Percentiles rank a stretch among this genome's conserved stretches.
phyloP scores from a whole-genome alignment of 2,113 vertebrate species.

The Hipposideros armiger region DNA sequence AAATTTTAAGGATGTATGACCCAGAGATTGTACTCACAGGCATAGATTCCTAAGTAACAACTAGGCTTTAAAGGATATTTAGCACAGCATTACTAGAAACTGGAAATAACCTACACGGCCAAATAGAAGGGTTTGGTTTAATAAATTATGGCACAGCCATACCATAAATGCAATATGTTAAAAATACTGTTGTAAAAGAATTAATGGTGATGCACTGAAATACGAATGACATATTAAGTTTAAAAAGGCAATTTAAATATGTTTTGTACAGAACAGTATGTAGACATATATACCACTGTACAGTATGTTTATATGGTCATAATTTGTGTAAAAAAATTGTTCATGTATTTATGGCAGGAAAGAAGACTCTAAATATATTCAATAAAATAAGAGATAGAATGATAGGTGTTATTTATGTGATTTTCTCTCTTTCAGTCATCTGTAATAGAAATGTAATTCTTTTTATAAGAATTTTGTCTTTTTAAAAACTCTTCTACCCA shows the following conservation, averaged over 20 bases:
- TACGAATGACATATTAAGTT: not conserved
- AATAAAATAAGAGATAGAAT: slow-evolving; percentile 5
- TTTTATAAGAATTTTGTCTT: slow-evolving; percentile 13
- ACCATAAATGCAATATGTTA: not conserved
- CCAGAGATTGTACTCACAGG: slow-evolving; percentile 13
- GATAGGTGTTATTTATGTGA: not conserved
- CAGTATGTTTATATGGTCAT: not conserved
- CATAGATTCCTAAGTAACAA: not conserved
- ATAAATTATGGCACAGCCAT: not conserved
- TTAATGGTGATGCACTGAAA: slow-evolving; percentile 19
- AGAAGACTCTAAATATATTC: slow-evolving; percentile 6
- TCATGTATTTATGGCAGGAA: not conserved
- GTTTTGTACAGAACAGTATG: not conserved
- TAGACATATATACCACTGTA: not conserved
- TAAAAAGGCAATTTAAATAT: slow-evolving; percentile 15
- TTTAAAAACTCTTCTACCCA: not conserved
- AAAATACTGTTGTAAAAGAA: slow-evolving; percentile 36
- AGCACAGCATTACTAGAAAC: not conserved
- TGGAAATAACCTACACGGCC: slow-evolving; percentile 19
- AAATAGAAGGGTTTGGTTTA: not conserved
- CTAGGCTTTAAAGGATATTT: not conserved
- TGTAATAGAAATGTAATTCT: not conserved
- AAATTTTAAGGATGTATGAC: not conserved
- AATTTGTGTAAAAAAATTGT: not conserved
- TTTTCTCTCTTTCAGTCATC: not conserved